Evolutionary conservation across 2,797 vertebrate species (phyloP).

Genomic region (Enteromius anoplus): DNA sequence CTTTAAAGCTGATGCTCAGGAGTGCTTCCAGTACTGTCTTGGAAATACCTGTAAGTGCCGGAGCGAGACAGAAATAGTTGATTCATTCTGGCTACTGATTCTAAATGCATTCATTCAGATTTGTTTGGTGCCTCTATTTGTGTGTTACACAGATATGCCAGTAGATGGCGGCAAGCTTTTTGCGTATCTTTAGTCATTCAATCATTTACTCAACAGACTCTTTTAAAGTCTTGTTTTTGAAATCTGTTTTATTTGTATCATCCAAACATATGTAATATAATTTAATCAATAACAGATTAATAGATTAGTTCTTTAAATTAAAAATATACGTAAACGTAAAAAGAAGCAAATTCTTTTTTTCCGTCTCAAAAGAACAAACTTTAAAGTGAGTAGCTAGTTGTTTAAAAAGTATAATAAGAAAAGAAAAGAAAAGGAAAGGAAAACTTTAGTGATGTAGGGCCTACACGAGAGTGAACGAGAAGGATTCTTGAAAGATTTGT

Average conservation of each 20-base stretch:
- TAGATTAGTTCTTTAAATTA: too few species aligned
- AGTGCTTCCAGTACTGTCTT: not conserved
- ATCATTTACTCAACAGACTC: not conserved
- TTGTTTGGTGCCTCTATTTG: not conserved
- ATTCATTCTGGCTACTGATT: not conserved
- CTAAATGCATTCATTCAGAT: not conserved
- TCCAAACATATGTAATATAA: too few species aligned
- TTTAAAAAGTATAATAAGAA: not conserved
- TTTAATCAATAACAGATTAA: not conserved
- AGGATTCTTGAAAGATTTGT: not conserved
- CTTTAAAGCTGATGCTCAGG: not conserved
- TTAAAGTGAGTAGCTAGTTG: not conserved
- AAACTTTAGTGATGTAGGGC: not conserved
- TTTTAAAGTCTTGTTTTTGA: not conserved
- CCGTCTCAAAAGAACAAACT: not conserved
- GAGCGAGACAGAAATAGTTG: not conserved
- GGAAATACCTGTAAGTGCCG: conserved; percentile 22
- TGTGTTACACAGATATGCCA: not conserved
- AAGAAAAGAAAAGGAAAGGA: not conserved
- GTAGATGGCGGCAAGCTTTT: not conserved
- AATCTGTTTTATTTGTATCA: not conserved
- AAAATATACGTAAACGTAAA: too few species aligned
- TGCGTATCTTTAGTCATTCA: not conserved
- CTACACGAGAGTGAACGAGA: not conserved
- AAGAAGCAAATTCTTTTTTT: too few species aligned